A percentile compares a stretch with the other conserved stretches of the same genome.
phyloP scores from a whole-genome alignment of 2,113 vertebrate species.

The Paramormyrops kingsleyae region DNA sequence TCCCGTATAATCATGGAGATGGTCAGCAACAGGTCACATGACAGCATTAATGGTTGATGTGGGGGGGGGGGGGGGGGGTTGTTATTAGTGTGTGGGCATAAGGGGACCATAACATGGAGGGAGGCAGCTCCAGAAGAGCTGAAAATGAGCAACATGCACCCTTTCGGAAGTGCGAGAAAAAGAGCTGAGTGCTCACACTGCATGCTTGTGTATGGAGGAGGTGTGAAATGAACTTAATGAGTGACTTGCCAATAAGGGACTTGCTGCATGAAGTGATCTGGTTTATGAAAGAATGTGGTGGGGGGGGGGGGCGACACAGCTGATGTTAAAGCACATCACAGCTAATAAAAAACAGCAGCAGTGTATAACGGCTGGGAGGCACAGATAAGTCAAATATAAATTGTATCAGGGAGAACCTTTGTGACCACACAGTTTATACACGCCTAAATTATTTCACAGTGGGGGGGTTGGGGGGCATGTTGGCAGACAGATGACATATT shows the following conservation, averaged over 20 bases:
- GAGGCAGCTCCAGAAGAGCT: neutral
- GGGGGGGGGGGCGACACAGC: neutral
- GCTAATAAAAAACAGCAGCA: neutral
- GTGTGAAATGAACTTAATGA: neutral
- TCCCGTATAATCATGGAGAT: neutral
- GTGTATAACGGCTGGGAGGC: neutral
- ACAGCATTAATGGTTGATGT: neutral
- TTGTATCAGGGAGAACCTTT: constrained; percentile 5
- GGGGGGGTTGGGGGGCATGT: neutral
- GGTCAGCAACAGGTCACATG: constrained; percentile 1
- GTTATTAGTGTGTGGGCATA: neutral
- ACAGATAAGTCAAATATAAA: constrained; percentile 11
- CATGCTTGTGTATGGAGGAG: neutral
- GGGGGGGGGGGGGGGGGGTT: too few relatives aligned
- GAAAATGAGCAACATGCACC: neutral
- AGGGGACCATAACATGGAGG: neutral
- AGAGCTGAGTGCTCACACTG: neutral
- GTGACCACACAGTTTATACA: neutral
- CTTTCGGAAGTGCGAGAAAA: neutral
- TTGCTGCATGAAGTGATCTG: neutral
- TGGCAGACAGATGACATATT: constrained; percentile 19
- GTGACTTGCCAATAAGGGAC: neutral
- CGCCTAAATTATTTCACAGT: constrained; percentile 3
- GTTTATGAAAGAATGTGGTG: neutral
- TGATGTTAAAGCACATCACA: neutral